Evolutionary conservation across 1,140 invertebrate genomes (phyloP).

Genomic region (Trinorchestia longiramus): DNA sequence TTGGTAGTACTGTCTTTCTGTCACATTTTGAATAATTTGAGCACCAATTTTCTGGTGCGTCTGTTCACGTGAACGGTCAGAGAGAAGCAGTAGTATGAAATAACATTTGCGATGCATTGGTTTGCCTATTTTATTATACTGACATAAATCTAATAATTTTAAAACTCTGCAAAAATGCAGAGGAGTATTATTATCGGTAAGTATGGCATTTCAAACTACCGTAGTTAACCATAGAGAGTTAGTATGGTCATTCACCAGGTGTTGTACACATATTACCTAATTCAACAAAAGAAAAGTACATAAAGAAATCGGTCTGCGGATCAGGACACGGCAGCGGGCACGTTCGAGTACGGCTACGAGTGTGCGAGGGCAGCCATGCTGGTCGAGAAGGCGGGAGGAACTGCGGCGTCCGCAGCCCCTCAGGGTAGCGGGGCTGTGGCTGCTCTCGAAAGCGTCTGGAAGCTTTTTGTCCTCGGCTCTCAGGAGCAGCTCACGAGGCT

Average conservation of each 20-base stretch:
- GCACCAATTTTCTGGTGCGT: no score
- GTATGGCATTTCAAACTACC: no score
- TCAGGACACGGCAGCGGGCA: constrained; percentile 71
- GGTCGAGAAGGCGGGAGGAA: constrained; percentile 79
- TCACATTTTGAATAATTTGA: no score
- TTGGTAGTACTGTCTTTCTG: no score
- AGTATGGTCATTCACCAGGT: not conserved
- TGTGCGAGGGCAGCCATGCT: constrained; percentile 80
- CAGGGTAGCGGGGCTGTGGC: constrained; percentile 78
- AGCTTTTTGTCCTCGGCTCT: constrained; percentile 78
- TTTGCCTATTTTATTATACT: not conserved
- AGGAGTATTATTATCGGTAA: no score
- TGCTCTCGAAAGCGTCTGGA: constrained; percentile 80
- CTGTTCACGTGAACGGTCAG: no score
- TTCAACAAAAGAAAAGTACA: not conserved
- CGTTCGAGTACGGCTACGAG: constrained; percentile 84
- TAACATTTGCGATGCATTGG: not conserved
- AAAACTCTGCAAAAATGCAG: not conserved
- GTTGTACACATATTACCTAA: not conserved
- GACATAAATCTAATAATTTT: not conserved
- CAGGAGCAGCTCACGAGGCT: constrained; percentile 84
- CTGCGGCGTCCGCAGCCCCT: constrained; percentile 81
- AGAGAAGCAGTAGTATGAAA: no score
- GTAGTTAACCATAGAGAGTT: no score
- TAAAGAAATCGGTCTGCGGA: not conserved